Evolutionary conservation across 2,888 invertebrate species (phyloP).

Genomic region (Drosophila mercatorum): DNA sequence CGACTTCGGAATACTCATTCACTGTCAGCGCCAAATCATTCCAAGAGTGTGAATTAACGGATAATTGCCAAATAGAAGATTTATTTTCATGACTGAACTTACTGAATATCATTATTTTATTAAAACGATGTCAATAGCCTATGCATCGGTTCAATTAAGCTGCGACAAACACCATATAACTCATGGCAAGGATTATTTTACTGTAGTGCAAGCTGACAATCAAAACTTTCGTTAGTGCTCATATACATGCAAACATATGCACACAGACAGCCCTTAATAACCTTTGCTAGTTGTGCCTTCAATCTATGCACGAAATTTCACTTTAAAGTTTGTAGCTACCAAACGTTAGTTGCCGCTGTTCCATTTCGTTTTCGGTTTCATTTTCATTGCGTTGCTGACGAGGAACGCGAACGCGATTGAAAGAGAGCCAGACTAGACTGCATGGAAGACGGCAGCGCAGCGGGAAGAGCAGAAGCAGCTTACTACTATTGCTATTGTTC

Average conservation of each 20-base stretch:
- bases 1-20: too few species aligned
- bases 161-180: too few species aligned
- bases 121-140: too few species aligned
- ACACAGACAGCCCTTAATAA: conserved; percentile 4
- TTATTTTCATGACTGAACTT: too few species aligned
- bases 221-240: too few species aligned
- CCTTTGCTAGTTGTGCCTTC: conserved; percentile 25
- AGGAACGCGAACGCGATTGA: conserved; percentile 6
- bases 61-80: too few species aligned
- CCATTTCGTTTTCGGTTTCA: conserved; percentile 47
- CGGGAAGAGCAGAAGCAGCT: conserved; percentile 21
- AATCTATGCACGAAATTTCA: conserved; percentile 39
- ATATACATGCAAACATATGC: background rate
- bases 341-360: conserved; percentile 47
- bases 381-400: conserved; percentile 35
- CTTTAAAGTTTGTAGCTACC: conserved; percentile 35
- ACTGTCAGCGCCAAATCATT: too few species aligned
- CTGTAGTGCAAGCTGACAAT: too few species aligned
- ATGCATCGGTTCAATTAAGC: too few species aligned
- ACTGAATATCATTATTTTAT: too few species aligned
- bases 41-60: too few species aligned
- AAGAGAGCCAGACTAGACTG: conserved; percentile 19
- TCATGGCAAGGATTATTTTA: too few species aligned
- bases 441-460: background rate
- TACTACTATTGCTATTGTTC: conserved; percentile 4